These are phyloP conservation scores for Eriocheir sinensis DNA, from an alignment of 1,140 invertebrate genomes.

Conservation along the genomic window DNA sequence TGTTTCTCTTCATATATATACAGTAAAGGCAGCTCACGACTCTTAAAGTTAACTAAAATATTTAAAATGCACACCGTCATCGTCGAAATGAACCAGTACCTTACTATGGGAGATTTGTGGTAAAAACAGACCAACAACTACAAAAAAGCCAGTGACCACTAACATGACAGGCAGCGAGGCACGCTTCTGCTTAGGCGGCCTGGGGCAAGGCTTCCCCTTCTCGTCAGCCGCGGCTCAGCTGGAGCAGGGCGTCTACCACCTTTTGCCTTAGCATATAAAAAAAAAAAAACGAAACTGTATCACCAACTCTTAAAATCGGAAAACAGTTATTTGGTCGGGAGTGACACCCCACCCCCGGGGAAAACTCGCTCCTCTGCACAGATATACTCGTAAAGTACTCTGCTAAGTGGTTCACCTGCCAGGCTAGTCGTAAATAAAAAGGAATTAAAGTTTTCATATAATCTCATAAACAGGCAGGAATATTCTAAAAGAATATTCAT, in stretches of 20 bases:
- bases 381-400: too few species aligned
- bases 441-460: not conserved
- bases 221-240: not conserved
- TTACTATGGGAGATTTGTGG: not conserved
- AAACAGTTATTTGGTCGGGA: not conserved
- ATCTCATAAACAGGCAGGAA: not conserved
- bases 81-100: not conserved
- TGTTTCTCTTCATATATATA: constrained; percentile 40
- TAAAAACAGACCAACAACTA: too few species aligned
- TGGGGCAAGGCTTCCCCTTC: not conserved
- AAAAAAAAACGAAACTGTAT: too few species aligned
- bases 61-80: not conserved
- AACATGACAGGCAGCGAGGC: not conserved
- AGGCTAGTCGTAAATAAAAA: not conserved
- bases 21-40: constrained; percentile 47
- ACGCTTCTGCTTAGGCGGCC: not conserved
- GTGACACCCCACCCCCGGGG: not conserved
- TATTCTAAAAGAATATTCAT: not conserved
- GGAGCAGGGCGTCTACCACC: not conserved
- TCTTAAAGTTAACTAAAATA: not conserved
- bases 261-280: not conserved
- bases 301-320: not conserved
- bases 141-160: not conserved
- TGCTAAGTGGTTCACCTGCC: too few species aligned
- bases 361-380: not conserved